Evolutionary conservation across 1,140 invertebrate species (phyloP).

Genomic region (Melipona quadrifasciata): DNA sequence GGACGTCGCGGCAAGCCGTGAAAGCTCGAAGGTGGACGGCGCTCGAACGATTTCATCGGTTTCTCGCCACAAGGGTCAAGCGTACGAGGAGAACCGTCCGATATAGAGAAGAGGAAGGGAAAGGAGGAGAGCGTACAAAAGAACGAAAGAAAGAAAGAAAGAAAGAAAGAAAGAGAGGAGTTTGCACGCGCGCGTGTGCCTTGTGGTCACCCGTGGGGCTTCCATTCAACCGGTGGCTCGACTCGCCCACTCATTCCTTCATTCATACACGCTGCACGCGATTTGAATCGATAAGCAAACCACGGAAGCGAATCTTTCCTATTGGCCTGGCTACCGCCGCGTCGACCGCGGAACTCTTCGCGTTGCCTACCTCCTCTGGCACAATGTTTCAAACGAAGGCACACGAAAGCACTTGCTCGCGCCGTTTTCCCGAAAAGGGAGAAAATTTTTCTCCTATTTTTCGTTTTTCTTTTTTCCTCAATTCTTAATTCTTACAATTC

Average conservation of each 20-base stretch:
- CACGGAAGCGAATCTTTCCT: slow-evolving; percentile 60
- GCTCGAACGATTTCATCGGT: slow-evolving; percentile 45
- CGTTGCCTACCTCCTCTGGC: not conserved
- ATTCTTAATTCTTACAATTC: no score
- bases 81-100: not conserved
- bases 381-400: not conserved
- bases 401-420: no score
- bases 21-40: not conserved
- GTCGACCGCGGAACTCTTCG: not conserved
- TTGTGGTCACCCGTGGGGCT: slow-evolving; percentile 68
- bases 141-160: not conserved
- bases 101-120: not conserved
- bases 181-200: slow-evolving; percentile 63
- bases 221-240: slow-evolving; percentile 76
- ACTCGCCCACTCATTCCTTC: slow-evolving; percentile 75
- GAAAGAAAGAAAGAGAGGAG: slow-evolving; percentile 27
- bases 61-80: slow-evolving; percentile 48
- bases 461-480: no score
- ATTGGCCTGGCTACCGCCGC: slow-evolving; percentile 18
- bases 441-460: not conserved
- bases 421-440: not conserved
- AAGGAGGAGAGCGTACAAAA: slow-evolving; percentile 9
- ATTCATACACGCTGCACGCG: slow-evolving; percentile 75
- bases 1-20: not conserved
- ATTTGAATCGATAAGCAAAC: slow-evolving; percentile 75